Evolutionary conservation across 2,797 vertebrate species (phyloP).

Genomic region (Macropodus opercularis): DNA sequence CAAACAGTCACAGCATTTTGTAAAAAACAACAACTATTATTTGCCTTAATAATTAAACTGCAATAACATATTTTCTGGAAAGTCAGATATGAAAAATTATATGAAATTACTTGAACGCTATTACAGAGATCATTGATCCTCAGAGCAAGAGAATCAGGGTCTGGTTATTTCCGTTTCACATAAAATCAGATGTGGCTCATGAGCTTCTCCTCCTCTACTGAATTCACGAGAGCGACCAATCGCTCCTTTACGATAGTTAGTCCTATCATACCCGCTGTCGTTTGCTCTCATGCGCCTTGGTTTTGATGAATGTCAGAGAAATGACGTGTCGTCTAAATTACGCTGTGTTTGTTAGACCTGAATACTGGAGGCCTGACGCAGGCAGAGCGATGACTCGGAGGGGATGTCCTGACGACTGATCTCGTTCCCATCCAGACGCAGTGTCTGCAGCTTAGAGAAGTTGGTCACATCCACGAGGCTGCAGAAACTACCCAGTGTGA

Average conservation of each 20-base stretch:
- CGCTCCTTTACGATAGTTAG: too few species aligned
- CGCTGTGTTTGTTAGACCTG: too few species aligned
- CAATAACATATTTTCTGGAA: constrained; percentile 5
- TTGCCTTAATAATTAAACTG: constrained; percentile 6
- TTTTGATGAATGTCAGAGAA: background rate
- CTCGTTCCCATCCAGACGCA: constrained; percentile 93
- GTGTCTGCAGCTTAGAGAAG: constrained; percentile 91
- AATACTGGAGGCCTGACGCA: constrained; percentile 87
- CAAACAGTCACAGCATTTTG: constrained; percentile 57
- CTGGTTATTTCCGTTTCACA: constrained; percentile 1
- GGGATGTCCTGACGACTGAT: constrained; percentile 86
- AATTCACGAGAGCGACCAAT: too few species aligned
- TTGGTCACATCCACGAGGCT: constrained; percentile 86
- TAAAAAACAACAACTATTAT: background rate
- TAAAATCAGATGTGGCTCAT: constrained; percentile 11
- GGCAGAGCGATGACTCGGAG: constrained; percentile 85
- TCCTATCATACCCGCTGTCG: too few species aligned
- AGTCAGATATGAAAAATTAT: background rate
- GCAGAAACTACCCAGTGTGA: constrained; percentile 95
- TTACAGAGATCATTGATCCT: constrained; percentile 34
- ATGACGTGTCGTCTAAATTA: too few species aligned
- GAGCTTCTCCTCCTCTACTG: too few species aligned
- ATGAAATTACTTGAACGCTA: too few species aligned
- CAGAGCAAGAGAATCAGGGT: constrained; percentile 18
- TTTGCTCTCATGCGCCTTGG: background rate